phyloP scores from a whole-genome alignment of 2,888 invertebrate species.

The Metopia argyrocephala region DNA sequence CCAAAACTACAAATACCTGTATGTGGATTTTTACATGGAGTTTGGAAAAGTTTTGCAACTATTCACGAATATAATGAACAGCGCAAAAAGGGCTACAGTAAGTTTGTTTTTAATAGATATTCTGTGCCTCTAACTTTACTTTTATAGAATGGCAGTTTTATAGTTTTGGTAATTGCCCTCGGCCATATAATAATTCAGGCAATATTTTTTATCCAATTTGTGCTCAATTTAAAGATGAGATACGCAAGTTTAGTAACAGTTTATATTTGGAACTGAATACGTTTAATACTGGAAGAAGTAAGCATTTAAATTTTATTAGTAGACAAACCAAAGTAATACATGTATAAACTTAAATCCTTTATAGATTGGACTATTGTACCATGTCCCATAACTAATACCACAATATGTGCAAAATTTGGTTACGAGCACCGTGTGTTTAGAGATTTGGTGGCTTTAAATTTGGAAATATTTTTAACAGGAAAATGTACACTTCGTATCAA shows the following conservation, averaged over 20 bases:
- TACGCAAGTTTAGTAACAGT: slow-evolving; percentile 33
- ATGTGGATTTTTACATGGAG: slow-evolving; percentile 38
- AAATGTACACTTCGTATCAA: not conserved
- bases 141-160: slow-evolving; percentile 47
- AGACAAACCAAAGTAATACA: not conserved
- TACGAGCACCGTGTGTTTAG: not conserved
- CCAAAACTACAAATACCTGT: not conserved
- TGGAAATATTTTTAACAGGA: slow-evolving; percentile 13
- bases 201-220: slow-evolving; percentile 21
- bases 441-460: slow-evolving; percentile 1
- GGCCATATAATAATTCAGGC: not conserved
- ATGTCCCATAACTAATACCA: not conserved
- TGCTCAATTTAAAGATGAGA: slow-evolving; percentile 14
- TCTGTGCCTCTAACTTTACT: not conserved
- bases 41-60: slow-evolving; percentile 25
- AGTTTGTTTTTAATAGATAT: not conserved
- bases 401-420: slow-evolving; percentile 6
- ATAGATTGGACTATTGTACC: slow-evolving; percentile 7
- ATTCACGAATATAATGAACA: slow-evolving; percentile 6
- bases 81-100: slow-evolving; percentile 20
- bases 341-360: no score
- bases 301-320: not conserved
- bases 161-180: slow-evolving; percentile 39
- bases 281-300: slow-evolving; percentile 21
- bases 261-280: slow-evolving; percentile 11